Percentiles rank a stretch among this genome's conserved stretches.
These are phyloP conservation scores for Dolichallabes microphthalmus DNA, from an alignment of 2,113 vertebrate species.

Conservation along the genomic window DNA sequence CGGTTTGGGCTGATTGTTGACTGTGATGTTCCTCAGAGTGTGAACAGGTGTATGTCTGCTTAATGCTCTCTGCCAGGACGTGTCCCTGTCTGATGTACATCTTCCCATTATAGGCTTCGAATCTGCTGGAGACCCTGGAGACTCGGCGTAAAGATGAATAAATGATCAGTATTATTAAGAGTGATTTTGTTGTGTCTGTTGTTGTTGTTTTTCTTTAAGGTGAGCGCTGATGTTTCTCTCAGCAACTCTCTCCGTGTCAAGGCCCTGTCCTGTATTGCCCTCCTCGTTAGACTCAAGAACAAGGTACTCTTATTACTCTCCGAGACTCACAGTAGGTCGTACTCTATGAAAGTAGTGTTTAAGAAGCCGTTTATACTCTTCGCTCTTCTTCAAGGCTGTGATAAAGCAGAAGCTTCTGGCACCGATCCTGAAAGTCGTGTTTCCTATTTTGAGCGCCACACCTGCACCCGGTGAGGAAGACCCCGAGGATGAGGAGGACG, in stretches of 20 bases:
- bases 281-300: constrained; percentile 83
- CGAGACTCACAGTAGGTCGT: background rate
- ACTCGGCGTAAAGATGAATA: background rate
- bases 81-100: background rate
- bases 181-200: background rate
- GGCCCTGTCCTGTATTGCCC: constrained; percentile 77
- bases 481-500: constrained; percentile 78
- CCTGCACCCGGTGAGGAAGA: constrained; percentile 80
- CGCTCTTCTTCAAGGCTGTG: constrained; percentile 67
- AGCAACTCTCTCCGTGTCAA: constrained; percentile 78
- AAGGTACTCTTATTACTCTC: constrained; percentile 62
- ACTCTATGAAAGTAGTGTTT: no score
- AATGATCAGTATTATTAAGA: no score
- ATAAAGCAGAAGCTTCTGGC: constrained; percentile 81
- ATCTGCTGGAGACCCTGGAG: background rate
- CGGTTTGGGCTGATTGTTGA: background rate
- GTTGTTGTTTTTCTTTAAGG: constrained; percentile 69
- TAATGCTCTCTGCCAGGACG: background rate
- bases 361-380: background rate
- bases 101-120: background rate
- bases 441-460: constrained; percentile 78
- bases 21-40: background rate
- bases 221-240: constrained; percentile 72
- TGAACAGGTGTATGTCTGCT: background rate
- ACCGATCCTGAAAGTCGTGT: constrained; percentile 77